These are phyloP conservation scores for Gallinago jamesoni DNA, from an alignment of 2,113 vertebrate genomes.

Conservation along the genomic window DNA sequence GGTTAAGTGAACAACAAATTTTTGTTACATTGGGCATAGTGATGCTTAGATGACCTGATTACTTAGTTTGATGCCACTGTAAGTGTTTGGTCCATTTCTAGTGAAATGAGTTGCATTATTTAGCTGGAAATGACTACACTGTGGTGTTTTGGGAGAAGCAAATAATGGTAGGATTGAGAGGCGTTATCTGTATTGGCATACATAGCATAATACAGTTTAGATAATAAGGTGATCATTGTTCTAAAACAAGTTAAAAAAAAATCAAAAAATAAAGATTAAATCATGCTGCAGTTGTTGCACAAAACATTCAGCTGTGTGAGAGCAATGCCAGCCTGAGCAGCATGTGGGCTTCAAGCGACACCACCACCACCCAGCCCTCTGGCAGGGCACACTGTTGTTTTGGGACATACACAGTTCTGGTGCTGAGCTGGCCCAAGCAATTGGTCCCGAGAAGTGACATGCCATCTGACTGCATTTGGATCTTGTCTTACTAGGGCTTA, in stretches of 20 bases:
- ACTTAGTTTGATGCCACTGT: neutral
- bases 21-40: neutral
- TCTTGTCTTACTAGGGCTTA: neutral
- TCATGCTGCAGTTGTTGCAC: neutral
- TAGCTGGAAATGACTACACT: neutral
- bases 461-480: neutral
- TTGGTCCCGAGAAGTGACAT: rapidly evolving
- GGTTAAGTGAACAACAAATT: neutral
- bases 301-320: neutral
- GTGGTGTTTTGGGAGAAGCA: neutral
- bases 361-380: neutral
- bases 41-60: neutral
- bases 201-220: neutral
- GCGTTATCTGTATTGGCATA: neutral
- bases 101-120: neutral
- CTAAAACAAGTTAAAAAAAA: neutral
- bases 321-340: neutral
- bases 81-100: neutral
- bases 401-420: neutral
- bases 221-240: neutral
- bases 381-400: neutral
- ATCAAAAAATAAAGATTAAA: neutral
- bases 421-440: neutral
- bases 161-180: neutral
- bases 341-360: neutral